These are phyloP conservation scores for Odontomachus brunneus DNA, from an alignment of 1,140 invertebrate genomes.

Conservation along the genomic window DNA sequence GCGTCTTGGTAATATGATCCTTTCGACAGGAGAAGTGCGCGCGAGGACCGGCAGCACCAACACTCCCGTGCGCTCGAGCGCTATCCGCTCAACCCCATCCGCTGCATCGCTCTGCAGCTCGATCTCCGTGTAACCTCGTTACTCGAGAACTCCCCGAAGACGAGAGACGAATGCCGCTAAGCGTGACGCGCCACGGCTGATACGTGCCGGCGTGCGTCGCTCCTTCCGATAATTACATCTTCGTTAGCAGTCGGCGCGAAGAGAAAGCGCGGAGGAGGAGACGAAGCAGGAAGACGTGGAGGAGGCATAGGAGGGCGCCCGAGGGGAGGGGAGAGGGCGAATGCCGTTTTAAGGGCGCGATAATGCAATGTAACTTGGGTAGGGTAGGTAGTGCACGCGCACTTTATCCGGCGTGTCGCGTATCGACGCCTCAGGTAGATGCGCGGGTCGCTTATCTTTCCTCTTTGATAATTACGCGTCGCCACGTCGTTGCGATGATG, in stretches of 20 bases:
- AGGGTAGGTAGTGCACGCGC: slow-evolving; percentile 71
- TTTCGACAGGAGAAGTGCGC: slow-evolving; percentile 57
- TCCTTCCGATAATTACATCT: slow-evolving; percentile 81
- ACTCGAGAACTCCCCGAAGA: slow-evolving; percentile 69
- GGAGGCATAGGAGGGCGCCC: not conserved
- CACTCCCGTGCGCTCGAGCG: not conserved
- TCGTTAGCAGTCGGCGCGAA: slow-evolving; percentile 75
- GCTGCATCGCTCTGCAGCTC: slow-evolving; percentile 57
- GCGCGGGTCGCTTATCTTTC: slow-evolving; percentile 48
- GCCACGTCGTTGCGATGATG: slow-evolving; percentile 42
- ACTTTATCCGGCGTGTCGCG: not conserved
- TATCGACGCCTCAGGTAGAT: slow-evolving; percentile 15
- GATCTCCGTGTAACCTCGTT: slow-evolving; percentile 78
- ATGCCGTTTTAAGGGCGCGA: slow-evolving; percentile 59
- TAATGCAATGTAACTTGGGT: slow-evolving; percentile 54
- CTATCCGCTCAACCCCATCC: slow-evolving; percentile 24
- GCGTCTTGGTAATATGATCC: slow-evolving; percentile 68
- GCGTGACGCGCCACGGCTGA: slow-evolving; percentile 72
- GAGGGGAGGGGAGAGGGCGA: not conserved
- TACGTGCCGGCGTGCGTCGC: slow-evolving; percentile 74
- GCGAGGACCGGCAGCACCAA: slow-evolving; percentile 35
- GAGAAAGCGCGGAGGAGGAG: not conserved
- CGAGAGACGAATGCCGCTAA: slow-evolving; percentile 76
- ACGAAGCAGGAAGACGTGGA: not conserved
- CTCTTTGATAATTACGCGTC: slow-evolving; percentile 63